Percentiles rank a stretch among this genome's conserved stretches.
phyloP scores from a whole-genome alignment of 1,140 invertebrate species.

The Diorhabda carinulata region DNA sequence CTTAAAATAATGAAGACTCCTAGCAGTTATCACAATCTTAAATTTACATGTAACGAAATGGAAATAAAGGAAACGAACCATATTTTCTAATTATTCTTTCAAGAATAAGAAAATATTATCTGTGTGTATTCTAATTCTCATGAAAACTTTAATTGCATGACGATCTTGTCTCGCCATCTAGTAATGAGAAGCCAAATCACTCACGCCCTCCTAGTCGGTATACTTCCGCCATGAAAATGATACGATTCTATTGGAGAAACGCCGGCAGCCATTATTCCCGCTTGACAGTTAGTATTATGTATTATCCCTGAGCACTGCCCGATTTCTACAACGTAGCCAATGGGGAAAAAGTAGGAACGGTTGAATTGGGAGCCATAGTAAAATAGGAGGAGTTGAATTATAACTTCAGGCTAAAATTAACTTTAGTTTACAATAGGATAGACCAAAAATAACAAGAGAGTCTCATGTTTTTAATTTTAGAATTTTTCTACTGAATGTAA shows the following conservation, averaged over 20 bases:
- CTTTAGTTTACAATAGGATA: too few species aligned
- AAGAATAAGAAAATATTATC: too few species aligned
- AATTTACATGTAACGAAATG: too few species aligned
- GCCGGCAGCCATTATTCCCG: conserved; percentile 37
- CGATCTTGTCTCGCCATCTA: conserved; percentile 29
- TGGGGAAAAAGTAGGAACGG: conserved; percentile 23
- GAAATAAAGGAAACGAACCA: too few species aligned
- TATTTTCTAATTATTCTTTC: too few species aligned
- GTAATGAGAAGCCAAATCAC: conserved; percentile 11
- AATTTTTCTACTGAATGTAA: too few species aligned
- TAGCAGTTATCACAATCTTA: too few species aligned
- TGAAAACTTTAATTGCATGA: too few species aligned
- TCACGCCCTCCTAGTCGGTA: not conserved
- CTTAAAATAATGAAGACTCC: too few species aligned
- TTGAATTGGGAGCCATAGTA: conserved; percentile 37
- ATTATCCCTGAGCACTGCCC: conserved; percentile 35
- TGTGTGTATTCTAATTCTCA: too few species aligned
- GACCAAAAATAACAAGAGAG: too few species aligned
- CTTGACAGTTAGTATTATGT: conserved; percentile 36
- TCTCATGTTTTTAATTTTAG: too few species aligned
- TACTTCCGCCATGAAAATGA: conserved; percentile 26
- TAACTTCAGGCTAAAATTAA: not conserved
- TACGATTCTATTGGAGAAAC: conserved; percentile 34
- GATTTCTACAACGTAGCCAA: conserved; percentile 33
- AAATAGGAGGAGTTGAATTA: conserved; percentile 35